Base-by-base conservation (phyloP, 1,140 invertebrate species). In the Nylanderia fulva region DNA sequence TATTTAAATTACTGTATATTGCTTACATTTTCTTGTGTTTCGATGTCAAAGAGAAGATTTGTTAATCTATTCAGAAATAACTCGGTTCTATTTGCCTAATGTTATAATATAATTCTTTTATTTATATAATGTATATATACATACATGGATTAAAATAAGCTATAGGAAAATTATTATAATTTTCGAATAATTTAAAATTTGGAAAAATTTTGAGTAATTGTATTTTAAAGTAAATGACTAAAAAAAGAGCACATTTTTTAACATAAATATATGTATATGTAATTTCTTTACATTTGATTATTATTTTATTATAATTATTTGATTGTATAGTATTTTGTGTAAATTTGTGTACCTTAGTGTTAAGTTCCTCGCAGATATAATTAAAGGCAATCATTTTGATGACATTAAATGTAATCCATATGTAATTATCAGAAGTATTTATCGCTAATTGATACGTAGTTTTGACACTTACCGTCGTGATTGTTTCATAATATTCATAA, bases 361-460 rank as follows among this genome's bases (percentile, higher is more conserved):
- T 42, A 71, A 58, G 7, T 45, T 21, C 27, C 7, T 83, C 80
- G 27, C 66, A 72, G 18, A 72, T 52, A 1, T 21, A 24, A 61
- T 83, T 83, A 18, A 83, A 33, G 0, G 45, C 18, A 74, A 83
- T 36, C 66, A 72, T 82, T 72, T 36, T 58, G 56, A 60, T n/a
- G 11, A n/a, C 24, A 5, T 21, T 36, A 1, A 18, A 2, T 27
- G 3, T 13, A 2, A 27, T 24, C 75, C 75, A 79, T 2, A 27
- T 1, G 13, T 18, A 66, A 36, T 18, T 36, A 27, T 5, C 4
- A 0, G 54, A 18, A 54, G 13, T 7, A 79, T 54, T 8, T 15
- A 66, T 5, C 7, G 33, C 8, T 36, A 24, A 39, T 21, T 36
- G 2, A 63, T 52, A 36, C 0, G 24, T 76, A 13, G 15, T 33